Evolutionary conservation across 2,113 vertebrate genomes (phyloP), one percentile per base, ranked within the genome.

Genomic region (Gymnocephalus cernua): DNA sequence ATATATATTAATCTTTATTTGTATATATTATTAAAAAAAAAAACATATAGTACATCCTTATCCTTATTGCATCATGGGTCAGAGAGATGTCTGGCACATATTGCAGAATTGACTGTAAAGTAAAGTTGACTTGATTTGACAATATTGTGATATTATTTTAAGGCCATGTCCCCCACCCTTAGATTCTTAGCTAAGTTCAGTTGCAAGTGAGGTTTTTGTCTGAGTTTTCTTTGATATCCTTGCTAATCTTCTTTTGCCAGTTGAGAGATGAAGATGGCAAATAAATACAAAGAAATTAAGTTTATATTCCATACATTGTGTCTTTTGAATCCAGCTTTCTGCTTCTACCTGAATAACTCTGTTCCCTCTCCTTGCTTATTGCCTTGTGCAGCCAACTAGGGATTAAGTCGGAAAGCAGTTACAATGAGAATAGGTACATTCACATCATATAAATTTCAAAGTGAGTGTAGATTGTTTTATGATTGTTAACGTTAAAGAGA

Each of bases 221-320:
- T 47, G 69, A 27, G 19, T 64, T 74, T 18, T 61, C 6, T 80
- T 67, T 61, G 62, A 77, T 74, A 51, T 0, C 13, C 14, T 53
- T 62, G 54, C 11, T 15, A 7, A 25, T 61, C 74, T 61, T 53
- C 14, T 47, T 10, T 50, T 62, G 38, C 25, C 56, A 68, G 13
- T 25, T 21, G 10, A 63, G 14, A 32, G 15, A 72, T 25, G 27
- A 58, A 48, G 19, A 67, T 58, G 27, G 21, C 41, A 68, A 41
- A 77, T 23, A 38, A 61, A 21, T 21, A 70, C 23, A 79, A 56
- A 66, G 1, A 50, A 41, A 77, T 63, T 3, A 27, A 27, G 6
- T 58, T 51, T 23, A 23, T 67, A 18, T 32, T 64, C 11, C 25
- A 27, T 6, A 14, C 16, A 25, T 3, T 25, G 14, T 13, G 19